Evolutionary conservation across 2,797 vertebrate genomes (phyloP).

Genomic region (Todus mexicanus): DNA sequence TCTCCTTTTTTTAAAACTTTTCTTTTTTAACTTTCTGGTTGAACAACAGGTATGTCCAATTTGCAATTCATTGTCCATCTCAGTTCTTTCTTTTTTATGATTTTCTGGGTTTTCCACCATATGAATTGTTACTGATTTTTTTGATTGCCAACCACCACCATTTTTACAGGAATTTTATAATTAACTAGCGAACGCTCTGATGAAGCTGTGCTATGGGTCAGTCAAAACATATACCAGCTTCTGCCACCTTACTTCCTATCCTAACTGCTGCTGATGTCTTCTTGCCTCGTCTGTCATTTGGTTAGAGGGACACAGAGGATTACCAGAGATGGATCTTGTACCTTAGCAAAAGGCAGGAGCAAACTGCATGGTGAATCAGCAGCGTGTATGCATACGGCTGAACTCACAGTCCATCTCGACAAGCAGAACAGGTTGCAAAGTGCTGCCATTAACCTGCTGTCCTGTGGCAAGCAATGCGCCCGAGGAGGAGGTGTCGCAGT

Average conservation of each 20-base stretch:
- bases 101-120: neutral
- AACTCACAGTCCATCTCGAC: neutral
- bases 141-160: neutral
- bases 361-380: no score
- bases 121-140: neutral
- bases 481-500: no score
- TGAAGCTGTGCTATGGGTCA: neutral
- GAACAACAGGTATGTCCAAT: neutral
- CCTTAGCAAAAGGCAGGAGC: neutral
- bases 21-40: neutral
- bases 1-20: neutral
- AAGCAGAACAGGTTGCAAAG: neutral
- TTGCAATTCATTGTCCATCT: neutral
- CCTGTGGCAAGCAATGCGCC: neutral
- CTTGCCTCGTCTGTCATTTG: neutral
- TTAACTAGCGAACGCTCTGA: neutral
- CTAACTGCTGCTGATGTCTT: neutral
- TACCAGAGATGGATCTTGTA: neutral
- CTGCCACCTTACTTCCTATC: neutral
- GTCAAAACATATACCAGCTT: neutral
- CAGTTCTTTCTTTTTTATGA: neutral
- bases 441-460: no score
- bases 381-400: fast-evolving
- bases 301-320: neutral
- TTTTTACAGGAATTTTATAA: neutral